Evolutionary conservation across 1,140 invertebrate genomes (phyloP).

Genomic region (Bombus ignitus): DNA sequence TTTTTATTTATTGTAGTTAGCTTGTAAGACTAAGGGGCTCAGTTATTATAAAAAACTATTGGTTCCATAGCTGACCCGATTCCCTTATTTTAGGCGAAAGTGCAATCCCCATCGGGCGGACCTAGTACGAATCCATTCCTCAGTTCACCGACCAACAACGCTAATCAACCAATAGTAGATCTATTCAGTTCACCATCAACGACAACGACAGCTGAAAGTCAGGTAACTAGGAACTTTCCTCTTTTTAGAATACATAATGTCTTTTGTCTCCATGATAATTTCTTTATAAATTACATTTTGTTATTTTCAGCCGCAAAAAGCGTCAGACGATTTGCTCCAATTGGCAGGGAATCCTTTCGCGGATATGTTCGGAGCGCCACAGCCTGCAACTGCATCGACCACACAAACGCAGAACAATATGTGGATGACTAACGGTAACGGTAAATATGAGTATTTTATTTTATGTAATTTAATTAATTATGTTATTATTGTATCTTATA

Average conservation of each 20-base stretch:
- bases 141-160: conserved; percentile 83
- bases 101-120: conserved; percentile 88
- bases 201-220: conserved; percentile 76
- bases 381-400: conserved; percentile 76
- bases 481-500: too few species aligned
- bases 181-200: conserved; percentile 86
- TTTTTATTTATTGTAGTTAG: too few species aligned
- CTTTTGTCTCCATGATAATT: not conserved
- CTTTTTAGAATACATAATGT: too few species aligned
- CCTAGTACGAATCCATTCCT: conserved; percentile 94
- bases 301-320: conserved; percentile 82
- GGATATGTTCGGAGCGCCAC: conserved; percentile 89
- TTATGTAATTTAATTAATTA: conserved; percentile 10
- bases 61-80: conserved; percentile 25
- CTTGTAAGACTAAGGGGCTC: too few species aligned
- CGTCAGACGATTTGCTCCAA: conserved; percentile 94
- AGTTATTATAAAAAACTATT: not conserved
- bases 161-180: conserved; percentile 89
- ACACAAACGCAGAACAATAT: conserved; percentile 83
- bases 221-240: conserved; percentile 67
- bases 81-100: conserved; percentile 86
- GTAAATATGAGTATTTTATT: conserved; percentile 74
- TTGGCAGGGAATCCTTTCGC: conserved; percentile 94
- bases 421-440: conserved; percentile 88
- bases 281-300: not conserved